These are phyloP conservation scores for Brienomyrus brachyistius DNA, from an alignment of 2,113 vertebrate genomes.

Conservation along the genomic window DNA sequence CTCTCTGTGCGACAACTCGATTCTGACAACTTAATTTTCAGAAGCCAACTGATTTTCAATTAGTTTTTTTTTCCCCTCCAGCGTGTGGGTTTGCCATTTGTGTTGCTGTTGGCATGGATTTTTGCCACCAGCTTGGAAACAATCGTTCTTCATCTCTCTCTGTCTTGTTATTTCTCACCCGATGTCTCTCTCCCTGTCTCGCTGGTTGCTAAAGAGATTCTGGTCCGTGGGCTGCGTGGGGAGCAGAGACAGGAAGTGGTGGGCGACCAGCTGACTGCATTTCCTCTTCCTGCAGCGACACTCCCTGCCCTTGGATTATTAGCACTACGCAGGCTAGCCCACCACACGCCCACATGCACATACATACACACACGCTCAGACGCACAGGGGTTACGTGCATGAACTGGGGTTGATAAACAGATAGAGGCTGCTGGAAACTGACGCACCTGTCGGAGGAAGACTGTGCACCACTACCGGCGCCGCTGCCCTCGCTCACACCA, in stretches of 20 bases:
- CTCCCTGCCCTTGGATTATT: constrained; percentile 65
- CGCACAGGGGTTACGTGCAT: neutral
- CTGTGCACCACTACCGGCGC: neutral
- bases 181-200: constrained; percentile 42
- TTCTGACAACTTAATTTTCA: constrained; percentile 4
- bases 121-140: constrained; percentile 3
- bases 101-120: neutral
- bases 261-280: constrained; percentile 67
- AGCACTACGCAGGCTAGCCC: constrained; percentile 58
- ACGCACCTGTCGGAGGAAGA: neutral
- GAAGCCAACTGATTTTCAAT: neutral
- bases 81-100: neutral
- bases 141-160: neutral
- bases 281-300: constrained; percentile 65
- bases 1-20: neutral
- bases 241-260: constrained; percentile 66
- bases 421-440: neutral
- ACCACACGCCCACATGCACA: constrained; percentile 59
- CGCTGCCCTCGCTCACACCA: neutral
- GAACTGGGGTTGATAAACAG: constrained; percentile 5
- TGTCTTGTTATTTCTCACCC: constrained; percentile 18
- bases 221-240: constrained; percentile 53
- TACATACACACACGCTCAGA: constrained; percentile 26
- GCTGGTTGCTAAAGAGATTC: constrained; percentile 50
- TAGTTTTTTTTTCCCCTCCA: neutral